Evolutionary conservation across 2,797 vertebrate genomes (phyloP), one percentile per base, ranked within the genome.

Genomic region (Carapus acus): DNA sequence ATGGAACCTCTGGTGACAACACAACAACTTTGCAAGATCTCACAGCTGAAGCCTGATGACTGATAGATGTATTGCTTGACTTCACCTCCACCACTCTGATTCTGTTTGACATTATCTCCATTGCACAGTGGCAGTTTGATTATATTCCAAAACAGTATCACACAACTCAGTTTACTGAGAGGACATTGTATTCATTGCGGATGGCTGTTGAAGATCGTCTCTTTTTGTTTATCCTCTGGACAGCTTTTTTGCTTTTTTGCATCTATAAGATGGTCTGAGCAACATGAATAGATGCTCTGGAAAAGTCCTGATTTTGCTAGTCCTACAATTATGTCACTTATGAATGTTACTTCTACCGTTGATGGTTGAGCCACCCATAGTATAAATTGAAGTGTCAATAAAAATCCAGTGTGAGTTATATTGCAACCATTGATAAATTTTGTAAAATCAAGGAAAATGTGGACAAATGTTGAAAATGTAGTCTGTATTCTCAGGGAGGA

Each of bases 1-100:
- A 43, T 2, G 40, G 67, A 67, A 71, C 66, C 65, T 70, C 69
- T 73, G 51, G 60, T 71, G 64, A 54, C 61, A 61, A 78, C 69
- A 59, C 70, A 82, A 75, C 73, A 49, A 71, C 69, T 78, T 53
- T 0, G 54, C 71, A 74, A 81, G 71, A 78, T 76, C 68, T 79
- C 76, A 63, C 76, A 78, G 80, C 74, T 63, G 70, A 82, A 69
- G 64, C 49, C 58, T 63, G 68, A 55, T 52, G 73, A 65, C 71
- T 58, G 69, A 73, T 67, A 62, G 72, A 75, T 34, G 17, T 43
- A 54, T 75, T 72, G 68, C 59, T 29, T 76, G 78, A 74, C 71
- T 75, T 64, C 16, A 49, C 23, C 39, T 46, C 50, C 37, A 52
- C 42, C 34, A 45, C 41, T 36, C 48, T 54, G 29, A 63, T 57